Base-by-base conservation (phyloP, 2,888 invertebrate genomes). In the Polyommatus icarus region DNA sequence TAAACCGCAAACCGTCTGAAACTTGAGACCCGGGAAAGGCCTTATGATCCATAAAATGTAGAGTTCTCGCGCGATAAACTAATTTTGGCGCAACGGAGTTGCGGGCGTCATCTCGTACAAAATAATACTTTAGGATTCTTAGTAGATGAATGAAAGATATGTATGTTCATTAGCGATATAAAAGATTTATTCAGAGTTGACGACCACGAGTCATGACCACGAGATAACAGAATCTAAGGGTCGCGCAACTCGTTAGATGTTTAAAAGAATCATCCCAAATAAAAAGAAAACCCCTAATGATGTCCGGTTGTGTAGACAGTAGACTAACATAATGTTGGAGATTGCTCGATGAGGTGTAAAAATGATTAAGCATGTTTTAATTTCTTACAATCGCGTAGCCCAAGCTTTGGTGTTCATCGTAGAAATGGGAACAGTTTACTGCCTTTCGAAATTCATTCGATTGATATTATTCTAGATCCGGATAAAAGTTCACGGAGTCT, bases 391-490 rank as follows among this genome's bases (percentile, higher is more conserved):
- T 12, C 54, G 54, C 18, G 18, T 54, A 18, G 46, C 8, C 46
- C 10, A 46, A 46, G 46, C 46, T 54, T 18, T 54, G 4, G 54
- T 18, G 18, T 54, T 46, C 10, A 46, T 12, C 10, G 61, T 3
- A 8, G 3, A 10, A 12, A 20, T 24, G 61, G 2, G n/a, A 61
- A 61, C 12, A 10, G 61, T 24, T 61, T 61, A 24, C 10, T 8
- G 12, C 61, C 24, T 24, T 24, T 61, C 8, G 61, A 24, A 61
- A 24, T 61, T 61, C 61, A 61, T 61, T 20, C 61, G 61, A 61
- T 61, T 61, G 61, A 67, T 67, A 67, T 67, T 29, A 67, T 67
- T 67, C 29, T 67, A 24, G 61, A 67, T 67, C 5, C 29, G 2
- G 29, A 67, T 29, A 67, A 24, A 7, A 67, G 67, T 67, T 32